These are phyloP conservation scores for Scelioninae gen. 1 DNA, from an alignment of 2,888 invertebrate genomes.

Conservation along the genomic window DNA sequence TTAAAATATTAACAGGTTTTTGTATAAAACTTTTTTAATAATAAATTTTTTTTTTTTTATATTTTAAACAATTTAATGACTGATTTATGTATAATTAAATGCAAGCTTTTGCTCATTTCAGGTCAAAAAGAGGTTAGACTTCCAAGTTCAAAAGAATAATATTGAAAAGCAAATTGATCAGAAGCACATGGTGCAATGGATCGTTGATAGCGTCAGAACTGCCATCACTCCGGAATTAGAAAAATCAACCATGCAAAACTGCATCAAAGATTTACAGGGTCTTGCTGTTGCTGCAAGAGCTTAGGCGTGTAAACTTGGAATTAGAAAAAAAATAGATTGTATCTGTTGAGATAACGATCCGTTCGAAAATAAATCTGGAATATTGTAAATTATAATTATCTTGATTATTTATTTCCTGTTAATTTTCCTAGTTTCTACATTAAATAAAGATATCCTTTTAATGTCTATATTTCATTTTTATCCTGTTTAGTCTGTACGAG, in stretches of 20 bases:
- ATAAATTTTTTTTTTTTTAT: no score
- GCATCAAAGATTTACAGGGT: constrained; percentile 91
- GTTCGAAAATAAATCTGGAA: constrained; percentile 27
- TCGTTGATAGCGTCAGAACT: constrained; percentile 92
- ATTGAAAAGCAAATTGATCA: constrained; percentile 94
- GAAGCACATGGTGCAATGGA: constrained; percentile 97
- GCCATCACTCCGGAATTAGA: constrained; percentile 98
- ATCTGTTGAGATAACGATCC: constrained; percentile 33
- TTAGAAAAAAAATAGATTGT: constrained; percentile 59
- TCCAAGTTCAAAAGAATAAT: constrained; percentile 94
- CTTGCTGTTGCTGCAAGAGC: constrained; percentile 86
- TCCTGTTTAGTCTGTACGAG: no score
- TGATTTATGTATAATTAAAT: constrained; percentile 8
- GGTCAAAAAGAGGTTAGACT: constrained; percentile 95
- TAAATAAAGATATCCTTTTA: no score
- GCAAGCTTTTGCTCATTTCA: constrained; percentile 80
- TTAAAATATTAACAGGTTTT: no score
- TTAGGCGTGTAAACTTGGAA: constrained; percentile 69
- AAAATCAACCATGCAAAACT: constrained; percentile 89
- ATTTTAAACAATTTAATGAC: no score
- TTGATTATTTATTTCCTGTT: constrained; percentile 46
- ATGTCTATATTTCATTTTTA: no score
- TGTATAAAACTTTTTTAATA: no score
- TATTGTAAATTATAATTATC: constrained; percentile 30
- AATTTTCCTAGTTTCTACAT: no score